These are phyloP conservation scores for Nothocercus julius DNA, from an alignment of 2,113 vertebrate genomes.

Conservation along the genomic window DNA sequence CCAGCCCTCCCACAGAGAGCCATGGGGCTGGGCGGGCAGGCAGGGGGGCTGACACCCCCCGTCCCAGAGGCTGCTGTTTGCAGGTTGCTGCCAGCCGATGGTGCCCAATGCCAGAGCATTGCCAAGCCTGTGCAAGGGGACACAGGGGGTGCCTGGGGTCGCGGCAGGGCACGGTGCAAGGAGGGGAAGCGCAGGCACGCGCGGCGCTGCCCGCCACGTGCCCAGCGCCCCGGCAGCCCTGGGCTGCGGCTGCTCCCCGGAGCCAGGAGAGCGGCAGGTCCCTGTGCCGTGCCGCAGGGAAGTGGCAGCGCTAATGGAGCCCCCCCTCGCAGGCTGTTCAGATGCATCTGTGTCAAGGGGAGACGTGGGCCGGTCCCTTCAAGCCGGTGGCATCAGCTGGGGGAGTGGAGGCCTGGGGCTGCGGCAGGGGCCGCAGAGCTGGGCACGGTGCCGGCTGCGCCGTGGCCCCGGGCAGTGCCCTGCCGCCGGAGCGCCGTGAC, in stretches of 20 bases:
- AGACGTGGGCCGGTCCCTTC: not conserved
- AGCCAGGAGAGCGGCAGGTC: not conserved
- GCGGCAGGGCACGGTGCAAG: not conserved
- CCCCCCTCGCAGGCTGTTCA: not conserved
- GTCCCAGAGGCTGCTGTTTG: accelerated
- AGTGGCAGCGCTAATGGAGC: not conserved
- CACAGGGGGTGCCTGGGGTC: accelerated
- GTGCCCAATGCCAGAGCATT: not conserved
- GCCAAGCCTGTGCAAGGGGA: not conserved
- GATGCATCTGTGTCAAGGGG: not conserved
- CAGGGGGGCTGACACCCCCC: not conserved
- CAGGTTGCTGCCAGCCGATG: not conserved
- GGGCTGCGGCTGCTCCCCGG: not conserved
- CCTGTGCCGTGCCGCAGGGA: not conserved
- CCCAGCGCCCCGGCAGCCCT: accelerated
- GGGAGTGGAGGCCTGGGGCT: not conserved
- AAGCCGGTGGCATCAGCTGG: not conserved
- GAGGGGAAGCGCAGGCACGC: not conserved
- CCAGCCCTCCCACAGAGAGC: not conserved
- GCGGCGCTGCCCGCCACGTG: not conserved
- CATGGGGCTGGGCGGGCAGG: accelerated
- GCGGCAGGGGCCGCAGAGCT: accelerated
- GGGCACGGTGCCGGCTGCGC: too few relatives aligned
- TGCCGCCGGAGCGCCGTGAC: not conserved
- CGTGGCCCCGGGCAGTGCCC: not conserved